A percentile compares a stretch with the other conserved stretches of the same genome.
Evolutionary conservation across 2,113 vertebrate species (phyloP).

Genomic region (Calyptommatus sinebrachiatus): DNA sequence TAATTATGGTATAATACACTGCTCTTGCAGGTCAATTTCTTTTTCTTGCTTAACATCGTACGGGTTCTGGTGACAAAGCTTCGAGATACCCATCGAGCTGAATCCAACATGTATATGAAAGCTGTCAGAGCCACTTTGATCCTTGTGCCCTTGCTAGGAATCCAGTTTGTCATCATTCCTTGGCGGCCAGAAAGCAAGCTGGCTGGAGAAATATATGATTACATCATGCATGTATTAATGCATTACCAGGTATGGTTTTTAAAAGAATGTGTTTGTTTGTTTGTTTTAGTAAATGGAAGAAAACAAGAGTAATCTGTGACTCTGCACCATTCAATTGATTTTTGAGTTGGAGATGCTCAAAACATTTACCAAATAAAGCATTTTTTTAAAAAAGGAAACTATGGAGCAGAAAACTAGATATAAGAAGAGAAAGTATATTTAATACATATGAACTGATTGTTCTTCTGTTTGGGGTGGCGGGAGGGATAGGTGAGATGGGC

Average conservation of each 20-base stretch:
- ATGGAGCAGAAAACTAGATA: not conserved
- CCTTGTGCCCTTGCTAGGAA: conserved; percentile 92
- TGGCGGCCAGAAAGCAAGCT: conserved; percentile 93
- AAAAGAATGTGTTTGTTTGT: not conserved
- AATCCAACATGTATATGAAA: conserved; percentile 98
- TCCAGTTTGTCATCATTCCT: conserved; percentile 94
- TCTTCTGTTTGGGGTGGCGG: too few relatives aligned
- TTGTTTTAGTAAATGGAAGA: conserved; percentile 17
- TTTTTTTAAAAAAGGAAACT: not conserved
- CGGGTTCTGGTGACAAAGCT: conserved; percentile 93
- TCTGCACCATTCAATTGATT: conserved; percentile 20
- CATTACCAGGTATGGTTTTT: conserved; percentile 88
- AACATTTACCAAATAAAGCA: not conserved
- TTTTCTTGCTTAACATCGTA: conserved; percentile 96
- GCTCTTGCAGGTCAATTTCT: conserved; percentile 88
- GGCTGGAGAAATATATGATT: conserved; percentile 92
- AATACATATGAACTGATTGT: too few relatives aligned
- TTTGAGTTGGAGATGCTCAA: not conserved
- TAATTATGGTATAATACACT: not conserved
- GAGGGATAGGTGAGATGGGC: too few relatives aligned
- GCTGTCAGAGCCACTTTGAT: conserved; percentile 94
- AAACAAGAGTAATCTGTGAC: not conserved
- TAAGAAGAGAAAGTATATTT: not conserved
- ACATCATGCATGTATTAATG: conserved; percentile 94
- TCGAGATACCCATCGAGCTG: conserved; percentile 86